A percentile compares a stretch with the other conserved stretches of the same genome.
These are phyloP conservation scores for Saccopteryx bilineata DNA, from an alignment of 2,113 vertebrate species.

Conservation along the genomic window DNA sequence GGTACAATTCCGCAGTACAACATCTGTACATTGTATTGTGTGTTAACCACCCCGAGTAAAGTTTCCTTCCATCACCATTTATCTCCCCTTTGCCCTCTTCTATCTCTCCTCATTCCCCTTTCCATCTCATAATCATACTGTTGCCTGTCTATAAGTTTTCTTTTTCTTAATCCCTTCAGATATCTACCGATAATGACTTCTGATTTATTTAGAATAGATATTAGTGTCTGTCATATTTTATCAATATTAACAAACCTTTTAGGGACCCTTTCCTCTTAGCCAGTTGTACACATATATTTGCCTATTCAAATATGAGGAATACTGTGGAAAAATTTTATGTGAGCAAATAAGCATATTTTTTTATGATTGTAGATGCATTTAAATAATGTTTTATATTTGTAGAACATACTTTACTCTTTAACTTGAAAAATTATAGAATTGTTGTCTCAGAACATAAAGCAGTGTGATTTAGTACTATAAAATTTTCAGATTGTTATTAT, in stretches of 20 bases:
- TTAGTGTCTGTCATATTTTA: not conserved
- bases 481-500: slow-evolving; percentile 20
- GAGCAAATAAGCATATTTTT: slow-evolving; percentile 47
- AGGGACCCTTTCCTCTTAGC: not conserved
- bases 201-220: not conserved
- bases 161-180: too few relatives aligned
- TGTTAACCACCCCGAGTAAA: too few relatives aligned
- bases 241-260: not conserved
- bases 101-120: too few relatives aligned
- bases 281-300: not conserved
- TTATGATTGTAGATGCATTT: not conserved
- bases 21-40: too few relatives aligned
- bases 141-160: too few relatives aligned
- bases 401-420: not conserved
- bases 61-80: too few relatives aligned
- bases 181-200: not conserved
- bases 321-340: not conserved
- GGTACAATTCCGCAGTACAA: too few relatives aligned
- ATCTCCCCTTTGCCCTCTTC: too few relatives aligned
- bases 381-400: not conserved
- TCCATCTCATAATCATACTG: too few relatives aligned
- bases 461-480: not conserved
- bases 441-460: not conserved
- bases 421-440: slow-evolving; percentile 29
- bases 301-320: slow-evolving; percentile 32